Percentiles rank a stretch among this genome's conserved stretches.
Conservation (phyloP, 2,888 invertebrate species). For the Cordilura impudica region DNA sequence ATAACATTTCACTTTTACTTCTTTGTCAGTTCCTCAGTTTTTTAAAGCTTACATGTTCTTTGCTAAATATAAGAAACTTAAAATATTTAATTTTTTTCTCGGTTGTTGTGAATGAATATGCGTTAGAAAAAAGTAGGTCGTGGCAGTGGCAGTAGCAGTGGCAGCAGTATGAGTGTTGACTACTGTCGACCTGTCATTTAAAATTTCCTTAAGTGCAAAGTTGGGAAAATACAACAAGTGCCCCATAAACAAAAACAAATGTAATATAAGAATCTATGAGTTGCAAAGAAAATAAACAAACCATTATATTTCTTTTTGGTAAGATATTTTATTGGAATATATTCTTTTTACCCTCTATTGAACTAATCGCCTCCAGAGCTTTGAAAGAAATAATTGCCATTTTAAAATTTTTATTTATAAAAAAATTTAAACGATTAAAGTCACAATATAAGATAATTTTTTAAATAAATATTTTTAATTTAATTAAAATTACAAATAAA, state of each 20-base stretch:
- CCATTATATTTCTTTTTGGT: background rate
- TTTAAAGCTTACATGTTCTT: background rate
- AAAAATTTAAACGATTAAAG: too few species aligned
- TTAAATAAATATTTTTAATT: too few species aligned
- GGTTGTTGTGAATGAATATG: background rate
- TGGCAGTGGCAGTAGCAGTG: background rate
- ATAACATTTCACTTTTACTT: conserved; percentile 48
- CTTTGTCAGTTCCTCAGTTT: background rate
- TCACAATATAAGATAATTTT: too few species aligned
- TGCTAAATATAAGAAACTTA: background rate
- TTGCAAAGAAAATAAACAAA: background rate
- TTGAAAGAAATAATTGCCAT: too few species aligned
- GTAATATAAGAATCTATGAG: background rate
- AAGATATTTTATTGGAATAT: background rate
- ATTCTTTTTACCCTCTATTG: background rate
- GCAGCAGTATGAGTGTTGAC: conserved; percentile 24
- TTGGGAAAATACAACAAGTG: conserved; percentile 74
- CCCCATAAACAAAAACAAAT: conserved; percentile 67
- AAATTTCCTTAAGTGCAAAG: conserved; percentile 70
- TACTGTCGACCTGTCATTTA: conserved; percentile 67
- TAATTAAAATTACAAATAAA: too few species aligned
- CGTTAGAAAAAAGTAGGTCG: too few species aligned
- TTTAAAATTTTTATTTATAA: too few species aligned
- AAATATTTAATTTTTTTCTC: background rate
- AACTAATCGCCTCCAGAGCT: too few species aligned